These are phyloP conservation scores for Himantopus leucocephalus DNA, from an alignment of 2,113 vertebrate species.

Conservation along the genomic window DNA sequence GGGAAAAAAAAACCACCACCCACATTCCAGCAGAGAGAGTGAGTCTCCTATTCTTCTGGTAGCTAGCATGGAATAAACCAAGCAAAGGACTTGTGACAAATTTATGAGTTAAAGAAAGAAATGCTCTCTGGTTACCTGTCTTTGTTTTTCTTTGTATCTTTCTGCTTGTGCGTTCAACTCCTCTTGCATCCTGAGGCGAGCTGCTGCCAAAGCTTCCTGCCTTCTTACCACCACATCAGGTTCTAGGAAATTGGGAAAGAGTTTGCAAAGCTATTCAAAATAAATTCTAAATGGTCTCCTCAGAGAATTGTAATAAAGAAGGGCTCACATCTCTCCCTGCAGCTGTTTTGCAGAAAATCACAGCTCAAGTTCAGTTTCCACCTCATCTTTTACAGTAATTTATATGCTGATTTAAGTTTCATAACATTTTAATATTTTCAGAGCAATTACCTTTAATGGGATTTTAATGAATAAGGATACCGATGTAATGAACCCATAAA, in stretches of 20 bases:
- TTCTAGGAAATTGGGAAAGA: slow-evolving; percentile 67
- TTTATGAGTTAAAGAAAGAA: background rate
- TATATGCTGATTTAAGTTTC: background rate
- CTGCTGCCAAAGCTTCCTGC: slow-evolving; percentile 87
- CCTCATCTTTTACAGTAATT: background rate
- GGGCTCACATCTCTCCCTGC: background rate
- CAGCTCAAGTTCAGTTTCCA: background rate
- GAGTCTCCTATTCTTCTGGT: background rate
- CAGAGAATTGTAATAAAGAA: background rate
- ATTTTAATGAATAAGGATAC: background rate
- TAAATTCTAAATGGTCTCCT: background rate
- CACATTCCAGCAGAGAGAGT: background rate
- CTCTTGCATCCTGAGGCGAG: slow-evolving; percentile 88
- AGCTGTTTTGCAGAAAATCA: background rate
- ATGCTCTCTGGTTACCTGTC: slow-evolving; percentile 71
- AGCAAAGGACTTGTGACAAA: background rate
- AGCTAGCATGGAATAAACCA: background rate
- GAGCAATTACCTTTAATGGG: background rate
- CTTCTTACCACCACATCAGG: slow-evolving; percentile 75
- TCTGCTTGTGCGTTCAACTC: slow-evolving; percentile 86
- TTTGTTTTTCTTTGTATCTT: slow-evolving; percentile 86
- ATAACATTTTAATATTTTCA: background rate
- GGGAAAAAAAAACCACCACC: background rate
- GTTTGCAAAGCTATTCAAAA: background rate
- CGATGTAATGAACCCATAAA: background rate